Base-by-base conservation (phyloP, 2,113 vertebrate genomes). In the Thamnaconus septentrionalis region DNA sequence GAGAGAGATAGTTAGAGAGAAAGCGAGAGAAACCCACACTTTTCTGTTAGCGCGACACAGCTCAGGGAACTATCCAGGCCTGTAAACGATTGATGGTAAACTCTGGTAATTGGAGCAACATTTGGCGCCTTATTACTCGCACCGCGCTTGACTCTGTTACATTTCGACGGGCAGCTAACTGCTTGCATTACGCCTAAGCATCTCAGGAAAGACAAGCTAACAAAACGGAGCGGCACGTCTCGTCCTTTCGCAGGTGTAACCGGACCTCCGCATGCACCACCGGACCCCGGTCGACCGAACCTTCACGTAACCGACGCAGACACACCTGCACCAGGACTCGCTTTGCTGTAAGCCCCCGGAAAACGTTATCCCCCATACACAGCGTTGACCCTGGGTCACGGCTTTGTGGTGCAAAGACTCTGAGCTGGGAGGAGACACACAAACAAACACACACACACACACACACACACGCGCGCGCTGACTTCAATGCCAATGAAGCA, bases 381-480 rank as follows among this genome's bases (percentile, higher is more conserved):
- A 78, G 60, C 63, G 61, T 49, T 89, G 81, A 89, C 81, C 87
- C 81, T 4, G 64, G 82, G 87, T 87, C 79, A 79, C 56, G 71
- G 85, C 87, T 89, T 87, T 87, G 76, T 76, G 65, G 73, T 74
- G 78, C 85, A 84, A 81, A 86, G 86, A 86, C 63, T 70, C 73
- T 85, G 80, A 81, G 74, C 79, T 81, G 85, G 80, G 69, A 82
- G 58, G 66, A 88, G 86, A 87, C 86, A 84, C 83, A 77, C 48
- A n/a, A 11, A n/a, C 48, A 55, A 49, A 71, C 56, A 48, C 64
- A 73, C n/a, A 48, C 59, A 58, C 43, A 58, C 50, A 71, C 56
- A 59, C 60, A 54, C 41, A 81, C 75, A 71, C 68, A 68, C 64
- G n/a, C n/a, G n/a, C n/a, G n/a, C n/a, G 71, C 56, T 61, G 45